phyloP scores from a whole-genome alignment of 92 coral and sea anemone genomes.

The Epizoanthus scotinus region DNA sequence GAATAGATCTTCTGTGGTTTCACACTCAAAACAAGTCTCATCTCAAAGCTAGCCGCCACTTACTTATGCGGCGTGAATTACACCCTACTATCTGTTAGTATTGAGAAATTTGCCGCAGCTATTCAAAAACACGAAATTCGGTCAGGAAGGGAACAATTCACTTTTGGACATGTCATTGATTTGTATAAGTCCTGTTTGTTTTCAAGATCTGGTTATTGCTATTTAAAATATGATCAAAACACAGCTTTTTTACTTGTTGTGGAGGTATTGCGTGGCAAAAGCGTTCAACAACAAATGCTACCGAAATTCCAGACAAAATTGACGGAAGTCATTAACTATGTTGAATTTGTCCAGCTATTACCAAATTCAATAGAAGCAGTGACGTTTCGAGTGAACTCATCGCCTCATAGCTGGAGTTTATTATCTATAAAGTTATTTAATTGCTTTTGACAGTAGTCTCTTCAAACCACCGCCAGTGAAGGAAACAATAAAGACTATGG shows the following conservation, averaged over 20 bases:
- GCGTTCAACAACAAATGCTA: neutral
- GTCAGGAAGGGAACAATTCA: neutral
- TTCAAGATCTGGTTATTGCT: neutral
- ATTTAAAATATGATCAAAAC: neutral
- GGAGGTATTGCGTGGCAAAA: slow-evolving; percentile 17
- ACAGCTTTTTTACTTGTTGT: neutral
- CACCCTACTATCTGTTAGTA: neutral
- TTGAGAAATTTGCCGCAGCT: slow-evolving; percentile 12
- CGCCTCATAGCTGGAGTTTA: neutral
- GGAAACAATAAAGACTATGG: slow-evolving; percentile 7
- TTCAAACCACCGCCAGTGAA: slow-evolving; percentile 16
- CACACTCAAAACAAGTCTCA: neutral
- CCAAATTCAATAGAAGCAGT: slow-evolving; percentile 25
- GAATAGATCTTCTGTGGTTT: neutral
- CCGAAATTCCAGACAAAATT: neutral
- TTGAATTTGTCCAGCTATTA: slow-evolving; percentile 17
- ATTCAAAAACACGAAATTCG: slow-evolving; percentile 2
- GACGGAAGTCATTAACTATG: slow-evolving; percentile 20
- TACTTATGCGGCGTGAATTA: slow-evolving; percentile 37
- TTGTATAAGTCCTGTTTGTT: neutral
- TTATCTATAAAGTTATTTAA: slow-evolving; percentile 25
- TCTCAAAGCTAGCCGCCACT: slow-evolving; percentile 19
- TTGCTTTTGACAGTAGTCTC: slow-evolving; percentile 15
- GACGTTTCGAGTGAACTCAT: slow-evolving; percentile 16
- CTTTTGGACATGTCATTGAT: neutral